Evolutionary conservation across 2,113 vertebrate genomes (phyloP).

Genomic region (Syrrhaptes paradoxus): DNA sequence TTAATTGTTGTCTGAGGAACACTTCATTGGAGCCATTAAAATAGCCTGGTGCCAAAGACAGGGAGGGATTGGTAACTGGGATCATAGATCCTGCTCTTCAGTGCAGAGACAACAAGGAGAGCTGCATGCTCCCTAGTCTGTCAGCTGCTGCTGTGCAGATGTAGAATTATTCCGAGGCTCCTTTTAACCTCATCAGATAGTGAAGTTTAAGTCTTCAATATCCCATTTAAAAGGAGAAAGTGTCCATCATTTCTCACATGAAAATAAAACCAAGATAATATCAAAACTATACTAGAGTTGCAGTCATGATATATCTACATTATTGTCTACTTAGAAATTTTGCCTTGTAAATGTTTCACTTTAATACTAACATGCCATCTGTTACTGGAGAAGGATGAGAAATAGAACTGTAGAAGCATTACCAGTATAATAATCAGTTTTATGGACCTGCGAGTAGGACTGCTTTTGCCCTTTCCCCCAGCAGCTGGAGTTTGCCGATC

Average conservation of each 20-base stretch:
- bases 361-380: background rate
- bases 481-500: conserved; percentile 57
- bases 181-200: background rate
- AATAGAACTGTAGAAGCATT: background rate
- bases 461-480: conserved; percentile 65
- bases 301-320: background rate
- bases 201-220: background rate
- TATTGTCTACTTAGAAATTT: background rate
- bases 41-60: background rate
- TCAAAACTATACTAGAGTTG: background rate
- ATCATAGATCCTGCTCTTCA: background rate
- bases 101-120: background rate
- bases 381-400: background rate
- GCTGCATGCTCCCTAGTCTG: background rate
- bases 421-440: background rate
- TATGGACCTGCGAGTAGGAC: conserved; percentile 66
- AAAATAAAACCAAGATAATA: background rate
- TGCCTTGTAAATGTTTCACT: background rate
- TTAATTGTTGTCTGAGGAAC: background rate
- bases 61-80: background rate
- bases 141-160: background rate
- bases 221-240: background rate
- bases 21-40: background rate
- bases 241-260: background rate
- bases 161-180: background rate